Evolutionary conservation across 1,140 invertebrate genomes (phyloP).

Genomic region (Brachionus plicatilis): DNA sequence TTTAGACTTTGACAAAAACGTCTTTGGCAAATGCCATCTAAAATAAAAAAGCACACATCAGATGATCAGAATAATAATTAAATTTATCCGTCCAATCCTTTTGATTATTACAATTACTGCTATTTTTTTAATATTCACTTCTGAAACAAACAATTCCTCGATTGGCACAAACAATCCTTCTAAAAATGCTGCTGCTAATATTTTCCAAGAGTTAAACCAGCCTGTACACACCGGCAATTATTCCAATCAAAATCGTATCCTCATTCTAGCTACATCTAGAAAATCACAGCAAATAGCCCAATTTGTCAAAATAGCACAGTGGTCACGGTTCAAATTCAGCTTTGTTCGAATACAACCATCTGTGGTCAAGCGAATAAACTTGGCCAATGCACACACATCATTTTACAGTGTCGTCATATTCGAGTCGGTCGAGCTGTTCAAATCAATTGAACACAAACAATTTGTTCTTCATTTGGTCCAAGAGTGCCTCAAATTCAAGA

Average conservation of each 20-base stretch:
- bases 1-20: too few relatives aligned
- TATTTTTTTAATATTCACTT: too few relatives aligned
- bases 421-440: not conserved
- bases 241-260: not conserved
- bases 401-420: not conserved
- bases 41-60: too few relatives aligned
- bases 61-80: too few relatives aligned
- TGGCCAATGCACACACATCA: not conserved
- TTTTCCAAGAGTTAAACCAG: not conserved
- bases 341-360: not conserved
- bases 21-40: too few relatives aligned
- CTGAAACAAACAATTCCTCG: too few relatives aligned
- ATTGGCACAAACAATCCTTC: too few relatives aligned
- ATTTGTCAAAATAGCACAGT: not conserved
- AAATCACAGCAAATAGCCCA: not conserved
- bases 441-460: not conserved
- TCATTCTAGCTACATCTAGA: not conserved
- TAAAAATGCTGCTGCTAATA: too few relatives aligned
- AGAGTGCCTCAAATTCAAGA: not conserved
- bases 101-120: too few relatives aligned
- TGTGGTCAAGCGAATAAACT: not conserved
- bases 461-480: not conserved
- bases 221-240: not conserved
- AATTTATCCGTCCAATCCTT: too few relatives aligned
- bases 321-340: not conserved